phyloP scores from a whole-genome alignment of 1,140 invertebrate species.

The Halyomorpha halys region DNA sequence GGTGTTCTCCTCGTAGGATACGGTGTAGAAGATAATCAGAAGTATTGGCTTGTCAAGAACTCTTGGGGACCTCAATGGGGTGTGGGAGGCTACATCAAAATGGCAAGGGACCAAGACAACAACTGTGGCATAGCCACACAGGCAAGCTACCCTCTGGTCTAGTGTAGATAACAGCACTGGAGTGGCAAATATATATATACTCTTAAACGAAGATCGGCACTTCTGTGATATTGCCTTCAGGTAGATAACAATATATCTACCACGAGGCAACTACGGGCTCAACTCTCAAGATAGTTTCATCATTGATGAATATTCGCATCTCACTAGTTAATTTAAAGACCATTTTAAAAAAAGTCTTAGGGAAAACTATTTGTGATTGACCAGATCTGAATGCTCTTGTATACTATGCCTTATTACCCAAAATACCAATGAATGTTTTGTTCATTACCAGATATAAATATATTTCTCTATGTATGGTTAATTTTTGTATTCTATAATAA shows the following conservation, averaged over 20 bases:
- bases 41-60: conserved; percentile 77
- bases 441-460: not conserved
- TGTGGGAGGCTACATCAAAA: conserved; percentile 43
- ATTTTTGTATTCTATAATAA: not conserved
- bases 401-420: not conserved
- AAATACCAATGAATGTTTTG: not conserved
- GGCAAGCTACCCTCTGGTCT: conserved; percentile 37
- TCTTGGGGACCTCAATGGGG: conserved; percentile 43
- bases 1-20: conserved; percentile 81
- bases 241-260: not conserved
- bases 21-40: conserved; percentile 48
- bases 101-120: conserved; percentile 44
- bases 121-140: conserved; percentile 46
- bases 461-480: not conserved
- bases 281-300: not conserved
- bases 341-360: not conserved
- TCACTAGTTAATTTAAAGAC: not conserved
- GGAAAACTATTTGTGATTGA: not conserved
- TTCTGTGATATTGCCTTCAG: too few relatives aligned
- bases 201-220: too few relatives aligned
- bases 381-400: too few relatives aligned
- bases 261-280: not conserved
- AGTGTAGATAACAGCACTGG: not conserved
- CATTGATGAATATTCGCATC: not conserved
- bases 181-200: not conserved